Evolutionary conservation across 2,113 vertebrate species (phyloP), one percentile per base, ranked within the genome.

Genomic region (Phyllopteryx taeniolatus): DNA sequence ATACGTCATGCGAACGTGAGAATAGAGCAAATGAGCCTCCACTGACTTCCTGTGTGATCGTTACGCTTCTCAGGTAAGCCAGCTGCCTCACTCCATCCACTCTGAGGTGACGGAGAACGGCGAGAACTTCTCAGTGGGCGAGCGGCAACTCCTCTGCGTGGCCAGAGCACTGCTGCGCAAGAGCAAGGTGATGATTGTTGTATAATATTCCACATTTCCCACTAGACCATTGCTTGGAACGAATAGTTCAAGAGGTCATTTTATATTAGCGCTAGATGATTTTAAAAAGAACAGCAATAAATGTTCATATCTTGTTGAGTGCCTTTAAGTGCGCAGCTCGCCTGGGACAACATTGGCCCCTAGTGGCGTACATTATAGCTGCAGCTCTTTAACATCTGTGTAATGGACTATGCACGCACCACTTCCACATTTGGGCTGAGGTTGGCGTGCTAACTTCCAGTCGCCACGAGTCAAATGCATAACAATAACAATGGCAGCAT

Each of bases 71-170:
- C 85, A 94, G 93, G 83, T 94, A 11, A 89, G 79, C 81, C 91
- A 90, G 80, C 85, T 94, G 74, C 91, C 92, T 70, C 87, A 92
- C 67, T 88, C 89, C 4, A 89, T 94, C 59, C 71, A 91, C 62
- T 93, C 92, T 0, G 92, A 93, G 82, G 93, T 94, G 81, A 90
- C 85, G 0, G 93, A 94, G 87, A 94, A 94, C 46, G 93, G 93
- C 63, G 93, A 93, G 76, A 94, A 94, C 86, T 94, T 94, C 87
- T 94, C 93, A 1, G 92, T 94, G 81, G 93, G 93, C 73, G 93
- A 94, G 75, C 81, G 93, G 64, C 93, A 94, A 79, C 87, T 94
- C 1, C 88, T 94, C 79, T 94, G 93, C 81, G 91, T 94, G 77
- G 90, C 93, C 77, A 87, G 93, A 83, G 93, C 93, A 15, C 86